phyloP scores from a whole-genome alignment of 1,140 invertebrate species.

The Aphelinus atriplicis region DNA sequence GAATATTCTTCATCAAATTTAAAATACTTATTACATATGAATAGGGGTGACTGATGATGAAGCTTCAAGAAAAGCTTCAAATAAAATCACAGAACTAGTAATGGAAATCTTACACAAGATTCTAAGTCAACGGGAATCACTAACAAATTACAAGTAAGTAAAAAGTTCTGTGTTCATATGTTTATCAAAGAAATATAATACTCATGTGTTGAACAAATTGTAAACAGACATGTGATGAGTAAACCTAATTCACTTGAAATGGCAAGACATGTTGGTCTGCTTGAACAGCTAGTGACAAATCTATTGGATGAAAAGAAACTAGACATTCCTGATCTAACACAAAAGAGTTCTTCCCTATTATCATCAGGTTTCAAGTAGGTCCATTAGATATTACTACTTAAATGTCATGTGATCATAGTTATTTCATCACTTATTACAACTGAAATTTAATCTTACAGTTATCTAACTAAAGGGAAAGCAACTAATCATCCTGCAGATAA shows the following conservation, averaged over 20 bases:
- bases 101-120: constrained; percentile 53
- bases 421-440: too few species aligned
- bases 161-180: constrained; percentile 7
- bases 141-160: constrained; percentile 57
- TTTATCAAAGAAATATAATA: constrained; percentile 9
- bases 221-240: constrained; percentile 50
- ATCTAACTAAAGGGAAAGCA: constrained; percentile 55
- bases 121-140: constrained; percentile 49
- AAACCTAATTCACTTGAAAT: constrained; percentile 55
- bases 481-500: constrained; percentile 68
- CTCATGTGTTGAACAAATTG: constrained; percentile 21
- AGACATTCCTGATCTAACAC: constrained; percentile 66
- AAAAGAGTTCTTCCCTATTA: constrained; percentile 65
- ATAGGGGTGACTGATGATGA: constrained; percentile 50
- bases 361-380: constrained; percentile 61
- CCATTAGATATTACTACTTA: not conserved
- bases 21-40: not conserved
- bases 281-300: constrained; percentile 68
- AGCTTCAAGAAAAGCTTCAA: constrained; percentile 47
- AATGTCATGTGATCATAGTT: too few species aligned
- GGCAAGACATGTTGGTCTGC: constrained; percentile 62
- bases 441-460: constrained; percentile 49
- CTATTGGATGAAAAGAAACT: constrained; percentile 64
- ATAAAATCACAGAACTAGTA: constrained; percentile 52
- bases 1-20: not conserved